Conservation (phyloP, 2,113 vertebrate genomes). For the Eulemur macaco region DNA sequence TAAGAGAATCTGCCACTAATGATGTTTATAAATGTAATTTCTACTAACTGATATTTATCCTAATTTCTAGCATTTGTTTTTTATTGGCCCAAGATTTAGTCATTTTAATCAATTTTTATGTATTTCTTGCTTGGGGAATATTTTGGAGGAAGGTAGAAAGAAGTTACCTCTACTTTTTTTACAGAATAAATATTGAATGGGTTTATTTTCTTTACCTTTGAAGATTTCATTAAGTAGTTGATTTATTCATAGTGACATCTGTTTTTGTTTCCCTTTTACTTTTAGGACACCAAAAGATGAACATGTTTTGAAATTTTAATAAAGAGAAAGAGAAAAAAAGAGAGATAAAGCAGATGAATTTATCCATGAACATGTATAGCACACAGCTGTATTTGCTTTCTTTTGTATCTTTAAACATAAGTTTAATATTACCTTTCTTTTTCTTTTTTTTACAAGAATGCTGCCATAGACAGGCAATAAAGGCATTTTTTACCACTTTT, state of each 20-base stretch:
- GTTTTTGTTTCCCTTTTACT: neutral
- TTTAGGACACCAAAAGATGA: slow-evolving; percentile 36
- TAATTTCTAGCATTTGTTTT: neutral
- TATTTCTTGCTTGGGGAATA: neutral
- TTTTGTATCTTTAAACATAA: slow-evolving; percentile 35
- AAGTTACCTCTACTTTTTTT: neutral
- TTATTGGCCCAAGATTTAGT: neutral
- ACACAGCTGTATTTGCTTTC: slow-evolving; percentile 38
- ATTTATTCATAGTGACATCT: neutral
- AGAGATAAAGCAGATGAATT: slow-evolving; percentile 33
- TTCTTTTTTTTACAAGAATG: neutral
- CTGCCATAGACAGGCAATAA: neutral
- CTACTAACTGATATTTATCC: neutral
- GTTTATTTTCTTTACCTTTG: slow-evolving; percentile 11
- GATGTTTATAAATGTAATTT: neutral
- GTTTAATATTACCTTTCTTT: slow-evolving; percentile 2
- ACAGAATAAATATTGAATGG: neutral
- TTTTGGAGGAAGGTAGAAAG: neutral
- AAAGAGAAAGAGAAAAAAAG: neutral
- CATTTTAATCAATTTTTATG: neutral
- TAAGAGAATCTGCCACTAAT: neutral
- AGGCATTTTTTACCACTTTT: neutral
- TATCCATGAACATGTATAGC: neutral
- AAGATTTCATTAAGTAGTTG: neutral
- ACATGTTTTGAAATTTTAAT: slow-evolving; percentile 42